phyloP scores from a whole-genome alignment of 2,113 vertebrate species.

The Bucco capensis region DNA sequence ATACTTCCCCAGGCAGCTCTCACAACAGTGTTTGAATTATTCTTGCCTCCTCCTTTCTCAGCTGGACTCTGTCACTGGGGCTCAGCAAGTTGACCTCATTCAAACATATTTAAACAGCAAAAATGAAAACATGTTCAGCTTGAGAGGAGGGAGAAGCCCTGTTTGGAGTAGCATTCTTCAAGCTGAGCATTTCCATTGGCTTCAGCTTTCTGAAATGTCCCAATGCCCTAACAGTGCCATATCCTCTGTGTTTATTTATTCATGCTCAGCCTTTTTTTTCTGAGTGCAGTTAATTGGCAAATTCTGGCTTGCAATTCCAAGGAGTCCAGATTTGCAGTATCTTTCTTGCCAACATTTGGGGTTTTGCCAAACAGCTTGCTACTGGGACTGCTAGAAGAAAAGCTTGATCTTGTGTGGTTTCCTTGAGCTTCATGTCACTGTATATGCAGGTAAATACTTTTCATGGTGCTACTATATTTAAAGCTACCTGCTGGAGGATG shows the following conservation, averaged over 20 bases:
- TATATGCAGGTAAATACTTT: not conserved
- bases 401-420: not conserved
- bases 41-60: not conserved
- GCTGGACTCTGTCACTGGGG: not conserved
- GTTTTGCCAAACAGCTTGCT: constrained; percentile 3
- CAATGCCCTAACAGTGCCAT: not conserved
- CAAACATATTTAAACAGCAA: not conserved
- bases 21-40: accelerated
- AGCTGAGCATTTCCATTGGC: not conserved
- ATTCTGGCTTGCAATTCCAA: not conserved
- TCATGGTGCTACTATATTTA: not conserved
- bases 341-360: not conserved
- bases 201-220: not conserved
- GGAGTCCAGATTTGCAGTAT: not conserved
- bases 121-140: not conserved
- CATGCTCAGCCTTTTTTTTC: not conserved
- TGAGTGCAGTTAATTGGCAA: constrained; percentile 41
- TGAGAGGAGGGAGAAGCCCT: not conserved
- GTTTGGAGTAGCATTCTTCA: not conserved
- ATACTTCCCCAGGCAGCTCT: not conserved
- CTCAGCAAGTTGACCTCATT: constrained; percentile 11
- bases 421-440: not conserved
- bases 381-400: not conserved
- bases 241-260: constrained; percentile 10
- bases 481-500: not conserved